Conservation (phyloP, 2,113 vertebrate genomes). For the Pampusana beccarii region DNA sequence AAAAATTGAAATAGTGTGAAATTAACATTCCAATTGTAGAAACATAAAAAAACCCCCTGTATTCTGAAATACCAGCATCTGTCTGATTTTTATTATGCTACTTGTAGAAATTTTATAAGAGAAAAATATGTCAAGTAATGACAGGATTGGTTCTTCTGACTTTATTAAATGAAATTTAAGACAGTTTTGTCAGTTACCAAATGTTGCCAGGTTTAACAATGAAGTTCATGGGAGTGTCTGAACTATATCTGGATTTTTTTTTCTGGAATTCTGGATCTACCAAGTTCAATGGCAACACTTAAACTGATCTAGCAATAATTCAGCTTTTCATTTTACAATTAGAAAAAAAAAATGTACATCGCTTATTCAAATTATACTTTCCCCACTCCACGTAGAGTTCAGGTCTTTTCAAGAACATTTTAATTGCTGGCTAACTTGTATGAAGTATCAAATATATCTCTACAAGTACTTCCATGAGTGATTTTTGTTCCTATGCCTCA, state of each 20-base stretch:
- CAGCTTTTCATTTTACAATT: neutral
- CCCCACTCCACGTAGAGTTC: neutral
- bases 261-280: neutral
- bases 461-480: neutral
- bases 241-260: neutral
- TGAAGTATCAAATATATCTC: neutral
- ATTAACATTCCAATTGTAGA: neutral
- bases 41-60: neutral
- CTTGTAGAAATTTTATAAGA: neutral
- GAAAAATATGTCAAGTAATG: neutral
- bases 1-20: neutral
- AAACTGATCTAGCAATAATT: neutral
- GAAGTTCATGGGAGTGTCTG: neutral
- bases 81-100: neutral
- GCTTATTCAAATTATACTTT: neutral
- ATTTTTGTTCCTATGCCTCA: neutral
- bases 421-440: neutral
- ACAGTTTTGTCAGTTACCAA: neutral
- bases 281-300: neutral
- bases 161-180: neutral
- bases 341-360: neutral
- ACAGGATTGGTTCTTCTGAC: neutral
- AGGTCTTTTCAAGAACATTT: neutral
- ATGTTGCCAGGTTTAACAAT: neutral
- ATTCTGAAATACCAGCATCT: neutral